Evolutionary conservation across 2,888 invertebrate genomes (phyloP).

Genomic region (Villa cingulata): DNA sequence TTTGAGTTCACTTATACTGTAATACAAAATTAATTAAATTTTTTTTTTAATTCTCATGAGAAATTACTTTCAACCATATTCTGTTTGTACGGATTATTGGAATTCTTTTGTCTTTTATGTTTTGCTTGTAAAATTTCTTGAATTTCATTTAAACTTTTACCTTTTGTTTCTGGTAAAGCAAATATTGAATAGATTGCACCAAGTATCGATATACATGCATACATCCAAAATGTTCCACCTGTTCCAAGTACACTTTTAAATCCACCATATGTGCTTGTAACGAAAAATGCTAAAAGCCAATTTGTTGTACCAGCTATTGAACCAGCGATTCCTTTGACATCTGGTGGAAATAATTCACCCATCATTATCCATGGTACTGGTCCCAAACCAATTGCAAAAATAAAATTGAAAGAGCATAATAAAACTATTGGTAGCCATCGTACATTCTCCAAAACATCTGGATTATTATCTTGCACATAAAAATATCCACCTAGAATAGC

Average conservation of each 20-base stretch:
- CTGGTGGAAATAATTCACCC: constrained; percentile 69
- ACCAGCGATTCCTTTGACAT: constrained; percentile 73
- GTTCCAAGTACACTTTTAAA: constrained; percentile 26
- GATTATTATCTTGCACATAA: too few species aligned
- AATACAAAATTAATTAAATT: too few species aligned
- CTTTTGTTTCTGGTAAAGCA: constrained; percentile 83
- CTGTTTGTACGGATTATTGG: not conserved
- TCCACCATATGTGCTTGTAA: too few species aligned
- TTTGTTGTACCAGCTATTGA: constrained; percentile 76
- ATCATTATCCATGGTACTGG: too few species aligned
- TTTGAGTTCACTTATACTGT: too few species aligned
- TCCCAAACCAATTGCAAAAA: too few species aligned
- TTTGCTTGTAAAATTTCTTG: not conserved
- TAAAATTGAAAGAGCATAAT: too few species aligned
- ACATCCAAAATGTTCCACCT: constrained; percentile 80
- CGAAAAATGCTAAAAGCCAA: constrained; percentile 69
- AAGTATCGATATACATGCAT: constrained; percentile 66
- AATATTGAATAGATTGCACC: constrained; percentile 74
- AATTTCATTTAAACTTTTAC: constrained; percentile 77
- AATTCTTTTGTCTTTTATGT: not conserved
- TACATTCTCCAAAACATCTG: too few species aligned
- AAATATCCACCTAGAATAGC: too few species aligned
- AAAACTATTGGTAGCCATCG: too few species aligned
- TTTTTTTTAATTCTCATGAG: too few species aligned
- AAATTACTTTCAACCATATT: not conserved